phyloP scores from a whole-genome alignment of 2,113 vertebrate genomes.

The Apteryx mantelli region DNA sequence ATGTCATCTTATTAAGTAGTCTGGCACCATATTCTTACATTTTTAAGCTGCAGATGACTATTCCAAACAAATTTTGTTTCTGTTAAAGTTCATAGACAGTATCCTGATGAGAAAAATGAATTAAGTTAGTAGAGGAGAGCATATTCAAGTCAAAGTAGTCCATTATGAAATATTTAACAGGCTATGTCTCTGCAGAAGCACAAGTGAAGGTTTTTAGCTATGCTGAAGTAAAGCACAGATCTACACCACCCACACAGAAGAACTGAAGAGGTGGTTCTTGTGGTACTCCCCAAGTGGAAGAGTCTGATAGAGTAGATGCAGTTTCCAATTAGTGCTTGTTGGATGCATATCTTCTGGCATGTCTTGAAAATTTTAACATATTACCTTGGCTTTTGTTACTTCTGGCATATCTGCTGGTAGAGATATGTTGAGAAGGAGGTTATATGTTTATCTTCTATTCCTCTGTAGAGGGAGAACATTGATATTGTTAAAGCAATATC shows the following conservation, averaged over 20 bases:
- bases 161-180: background rate
- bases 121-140: background rate
- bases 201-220: background rate
- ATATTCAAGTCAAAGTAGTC: background rate
- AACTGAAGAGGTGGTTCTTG: background rate
- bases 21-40: background rate
- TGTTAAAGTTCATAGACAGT: background rate
- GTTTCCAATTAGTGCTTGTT: background rate
- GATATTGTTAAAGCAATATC: background rate
- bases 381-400: background rate
- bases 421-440: background rate
- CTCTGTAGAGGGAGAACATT: background rate
- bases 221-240: background rate
- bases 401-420: background rate
- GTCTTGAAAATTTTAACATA: background rate
- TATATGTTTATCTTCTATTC: background rate
- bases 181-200: background rate
- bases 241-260: fast-evolving
- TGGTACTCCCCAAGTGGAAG: background rate
- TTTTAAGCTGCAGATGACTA: background rate
- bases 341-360: background rate
- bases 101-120: background rate
- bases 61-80: background rate
- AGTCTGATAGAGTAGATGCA: background rate
- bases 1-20: background rate